These are phyloP conservation scores for Scortum barcoo DNA, from an alignment of 2,113 vertebrate species.

Conservation along the genomic window DNA sequence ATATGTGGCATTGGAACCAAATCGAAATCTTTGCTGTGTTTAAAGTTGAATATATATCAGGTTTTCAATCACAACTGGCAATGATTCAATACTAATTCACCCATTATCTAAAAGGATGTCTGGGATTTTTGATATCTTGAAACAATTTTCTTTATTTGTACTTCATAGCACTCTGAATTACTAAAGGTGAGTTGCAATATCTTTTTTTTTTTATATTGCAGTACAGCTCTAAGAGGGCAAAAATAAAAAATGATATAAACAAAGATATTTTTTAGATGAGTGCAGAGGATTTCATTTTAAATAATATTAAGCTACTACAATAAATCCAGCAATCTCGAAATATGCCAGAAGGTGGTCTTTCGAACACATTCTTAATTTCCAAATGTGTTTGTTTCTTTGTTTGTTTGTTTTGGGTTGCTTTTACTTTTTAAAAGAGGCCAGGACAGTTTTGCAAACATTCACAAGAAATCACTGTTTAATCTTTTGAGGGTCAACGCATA, in stretches of 20 bases:
- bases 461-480: no score
- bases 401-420: no score
- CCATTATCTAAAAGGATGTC: background rate
- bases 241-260: background rate
- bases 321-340: background rate
- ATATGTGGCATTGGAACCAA: background rate
- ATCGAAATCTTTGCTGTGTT: background rate
- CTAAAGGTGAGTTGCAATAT: background rate
- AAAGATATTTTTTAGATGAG: background rate
- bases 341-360: no score
- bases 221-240: background rate
- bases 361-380: no score
- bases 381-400: no score
- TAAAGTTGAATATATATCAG: background rate
- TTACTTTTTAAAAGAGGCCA: no score
- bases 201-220: background rate
- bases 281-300: no score
- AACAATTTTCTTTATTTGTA: background rate
- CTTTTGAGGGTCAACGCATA: no score
- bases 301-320: no score
- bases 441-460: no score
- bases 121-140: background rate
- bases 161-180: background rate
- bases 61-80: background rate
- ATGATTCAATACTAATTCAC: background rate